Conservation (phyloP, 2,797 vertebrate genomes). For the Lemur catta region DNA sequence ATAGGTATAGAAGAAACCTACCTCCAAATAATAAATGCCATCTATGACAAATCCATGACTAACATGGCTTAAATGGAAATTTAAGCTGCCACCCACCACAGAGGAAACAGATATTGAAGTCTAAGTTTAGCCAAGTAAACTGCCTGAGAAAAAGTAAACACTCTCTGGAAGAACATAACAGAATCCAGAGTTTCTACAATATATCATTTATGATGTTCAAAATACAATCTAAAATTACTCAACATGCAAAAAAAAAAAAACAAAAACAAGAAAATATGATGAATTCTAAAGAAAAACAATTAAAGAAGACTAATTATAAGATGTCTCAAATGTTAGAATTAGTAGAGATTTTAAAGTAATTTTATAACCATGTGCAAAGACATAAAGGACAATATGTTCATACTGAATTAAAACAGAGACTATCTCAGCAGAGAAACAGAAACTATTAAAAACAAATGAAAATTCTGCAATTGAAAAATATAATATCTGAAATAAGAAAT, state of each 20-base stretch:
- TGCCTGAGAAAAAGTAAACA: background rate
- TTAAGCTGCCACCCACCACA: background rate
- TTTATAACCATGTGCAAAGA: background rate
- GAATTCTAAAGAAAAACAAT: background rate
- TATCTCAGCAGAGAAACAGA: background rate
- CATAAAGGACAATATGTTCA: background rate
- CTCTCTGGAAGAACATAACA: background rate
- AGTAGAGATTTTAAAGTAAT: background rate
- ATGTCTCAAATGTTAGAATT: background rate
- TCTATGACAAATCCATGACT: background rate
- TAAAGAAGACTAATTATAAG: background rate
- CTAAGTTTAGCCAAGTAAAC: background rate
- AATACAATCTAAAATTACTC: background rate
- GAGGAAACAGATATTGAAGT: background rate
- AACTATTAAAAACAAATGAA: background rate
- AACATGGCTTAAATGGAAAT: background rate
- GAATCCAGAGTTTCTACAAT: background rate
- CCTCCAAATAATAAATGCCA: background rate
- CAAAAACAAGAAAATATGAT: background rate
- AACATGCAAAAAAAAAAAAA: background rate
- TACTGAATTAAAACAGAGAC: background rate
- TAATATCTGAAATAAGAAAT: background rate
- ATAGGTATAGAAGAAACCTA: background rate
- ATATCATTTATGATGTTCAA: background rate
- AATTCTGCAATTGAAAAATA: background rate